phyloP scores from a whole-genome alignment of 2,797 vertebrate genomes.

The Poeciliopsis infans region DNA sequence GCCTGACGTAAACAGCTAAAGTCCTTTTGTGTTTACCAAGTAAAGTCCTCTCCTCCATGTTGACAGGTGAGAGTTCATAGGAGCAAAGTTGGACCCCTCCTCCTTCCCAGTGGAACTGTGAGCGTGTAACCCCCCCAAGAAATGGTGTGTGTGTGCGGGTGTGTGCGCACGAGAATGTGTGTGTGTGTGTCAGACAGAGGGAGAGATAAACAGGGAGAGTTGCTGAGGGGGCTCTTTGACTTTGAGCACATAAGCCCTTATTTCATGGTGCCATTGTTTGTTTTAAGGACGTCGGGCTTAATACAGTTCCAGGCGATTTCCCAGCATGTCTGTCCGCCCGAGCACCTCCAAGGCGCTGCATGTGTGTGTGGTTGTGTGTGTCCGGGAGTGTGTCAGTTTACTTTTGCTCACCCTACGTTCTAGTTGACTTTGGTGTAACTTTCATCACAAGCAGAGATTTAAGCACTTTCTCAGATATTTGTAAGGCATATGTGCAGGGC shows the following conservation, averaged over 20 bases:
- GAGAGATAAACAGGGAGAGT: conserved; percentile 68
- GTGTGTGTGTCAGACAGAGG: conserved; percentile 62
- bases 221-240: conserved; percentile 76
- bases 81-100: conserved; percentile 66
- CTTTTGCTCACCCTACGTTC: conserved; percentile 40
- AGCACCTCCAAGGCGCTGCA: conserved; percentile 75
- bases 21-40: conserved; percentile 77
- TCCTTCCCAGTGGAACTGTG: conserved; percentile 52
- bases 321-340: conserved; percentile 71
- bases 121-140: conserved; percentile 58
- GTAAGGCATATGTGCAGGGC: conserved; percentile 14
- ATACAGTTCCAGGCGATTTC: conserved; percentile 75
- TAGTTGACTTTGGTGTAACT: conserved; percentile 54
- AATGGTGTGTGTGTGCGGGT: conserved; percentile 46
- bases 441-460: conserved; percentile 26
- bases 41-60: conserved; percentile 76
- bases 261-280: conserved; percentile 81
- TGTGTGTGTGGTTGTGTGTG: background rate
- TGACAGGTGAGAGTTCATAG: conserved; percentile 79
- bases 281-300: conserved; percentile 79
- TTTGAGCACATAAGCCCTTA: conserved; percentile 78
- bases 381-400: background rate
- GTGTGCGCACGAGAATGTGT: conserved; percentile 43
- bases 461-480: conserved; percentile 39
- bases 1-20: conserved; percentile 71